A percentile compares a stretch with the other conserved stretches of the same genome.
Conservation (phyloP, 92 coral and sea anemone genomes). For the Phenganax subtilis region DNA sequence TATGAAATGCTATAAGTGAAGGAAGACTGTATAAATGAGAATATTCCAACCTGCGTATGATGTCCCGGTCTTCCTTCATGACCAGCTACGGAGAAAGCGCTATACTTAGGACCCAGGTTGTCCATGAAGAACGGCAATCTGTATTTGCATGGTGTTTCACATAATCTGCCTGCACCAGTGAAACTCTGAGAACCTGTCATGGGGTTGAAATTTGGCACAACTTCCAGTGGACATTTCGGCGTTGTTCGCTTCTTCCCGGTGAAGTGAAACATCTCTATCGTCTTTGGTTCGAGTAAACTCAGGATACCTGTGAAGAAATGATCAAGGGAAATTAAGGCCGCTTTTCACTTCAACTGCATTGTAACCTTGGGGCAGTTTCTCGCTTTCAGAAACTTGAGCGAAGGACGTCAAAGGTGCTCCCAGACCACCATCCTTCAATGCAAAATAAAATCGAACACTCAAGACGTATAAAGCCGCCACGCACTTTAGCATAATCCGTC, state of each 20-base stretch:
- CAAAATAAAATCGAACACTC: too few species aligned
- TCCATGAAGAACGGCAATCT: slow-evolving; percentile 82
- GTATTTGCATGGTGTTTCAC: slow-evolving; percentile 55
- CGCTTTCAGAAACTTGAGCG: too few species aligned
- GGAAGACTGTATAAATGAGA: neutral
- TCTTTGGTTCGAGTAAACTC: slow-evolving; percentile 66
- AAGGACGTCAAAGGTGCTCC: too few species aligned
- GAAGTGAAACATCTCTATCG: slow-evolving; percentile 71
- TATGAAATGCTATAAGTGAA: neutral
- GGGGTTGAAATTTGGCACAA: slow-evolving; percentile 92
- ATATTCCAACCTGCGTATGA: slow-evolving; percentile 77
- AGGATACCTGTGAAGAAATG: slow-evolving; percentile 50
- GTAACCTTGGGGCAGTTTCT: too few species aligned
- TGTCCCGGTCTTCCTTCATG: slow-evolving; percentile 99
- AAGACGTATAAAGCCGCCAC: too few species aligned
- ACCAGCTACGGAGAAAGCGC: slow-evolving; percentile 92
- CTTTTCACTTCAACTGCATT: too few species aligned
- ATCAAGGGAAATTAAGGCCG: too few species aligned
- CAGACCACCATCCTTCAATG: too few species aligned
- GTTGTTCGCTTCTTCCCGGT: slow-evolving; percentile 72
- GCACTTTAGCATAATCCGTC: too few species aligned
- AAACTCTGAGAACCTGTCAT: slow-evolving; percentile 97
- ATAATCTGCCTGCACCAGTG: slow-evolving; percentile 45
- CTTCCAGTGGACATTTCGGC: slow-evolving; percentile 84
- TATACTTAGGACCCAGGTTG: slow-evolving; percentile 87